Percentiles rank a stretch among this genome's conserved stretches.
Conservation (phyloP, 2,797 vertebrate species). For the Eidolon dupreanum region DNA sequence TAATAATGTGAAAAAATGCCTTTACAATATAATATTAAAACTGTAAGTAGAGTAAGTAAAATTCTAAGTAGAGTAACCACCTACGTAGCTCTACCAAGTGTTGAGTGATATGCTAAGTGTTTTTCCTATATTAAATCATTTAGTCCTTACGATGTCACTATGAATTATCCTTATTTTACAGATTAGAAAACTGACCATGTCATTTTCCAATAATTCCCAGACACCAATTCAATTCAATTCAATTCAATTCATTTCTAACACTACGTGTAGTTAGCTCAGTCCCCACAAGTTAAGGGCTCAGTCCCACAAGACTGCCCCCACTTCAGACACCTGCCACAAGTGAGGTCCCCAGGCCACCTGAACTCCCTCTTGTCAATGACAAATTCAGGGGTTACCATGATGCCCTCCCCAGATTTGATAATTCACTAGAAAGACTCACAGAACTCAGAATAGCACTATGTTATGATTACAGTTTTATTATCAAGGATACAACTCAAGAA, state of each 20-base stretch:
- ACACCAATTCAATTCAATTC: background rate
- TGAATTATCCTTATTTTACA: constrained; percentile 44
- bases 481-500: constrained; percentile 10
- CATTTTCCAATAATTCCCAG: constrained; percentile 20
- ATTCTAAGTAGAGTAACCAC: background rate
- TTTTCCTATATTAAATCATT: background rate
- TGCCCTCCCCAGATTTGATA: background rate
- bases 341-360: background rate
- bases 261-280: background rate
- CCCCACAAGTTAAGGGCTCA: background rate
- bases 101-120: background rate
- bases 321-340: background rate
- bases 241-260: constrained; percentile 5
- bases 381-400: background rate
- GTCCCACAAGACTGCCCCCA: background rate
- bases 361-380: background rate
- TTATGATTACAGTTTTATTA: background rate
- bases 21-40: constrained; percentile 49
- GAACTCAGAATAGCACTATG: background rate
- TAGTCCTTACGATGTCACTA: background rate
- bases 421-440: background rate
- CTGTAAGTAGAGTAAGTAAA: background rate
- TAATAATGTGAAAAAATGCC: background rate
- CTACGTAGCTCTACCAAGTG: background rate
- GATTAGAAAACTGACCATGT: background rate